Conservation (phyloP, 23 tunicate species). For the Clavelina lepadiformis region DNA sequence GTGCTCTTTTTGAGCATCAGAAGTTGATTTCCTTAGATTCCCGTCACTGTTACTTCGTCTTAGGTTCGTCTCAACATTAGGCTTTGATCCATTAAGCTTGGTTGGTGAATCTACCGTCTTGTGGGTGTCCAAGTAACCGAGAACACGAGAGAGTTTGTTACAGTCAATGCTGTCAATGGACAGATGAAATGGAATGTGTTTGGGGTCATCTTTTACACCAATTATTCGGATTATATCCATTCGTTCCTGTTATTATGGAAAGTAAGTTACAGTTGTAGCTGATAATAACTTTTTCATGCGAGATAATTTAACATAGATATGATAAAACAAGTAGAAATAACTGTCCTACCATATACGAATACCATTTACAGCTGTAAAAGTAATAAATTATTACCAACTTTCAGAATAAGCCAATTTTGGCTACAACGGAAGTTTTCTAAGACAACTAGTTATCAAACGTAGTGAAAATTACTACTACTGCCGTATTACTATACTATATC, state of each 20-base stretch:
- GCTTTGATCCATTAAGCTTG: not conserved
- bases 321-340: too few species aligned
- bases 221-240: slow-evolving; percentile 62
- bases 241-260: slow-evolving; percentile 50
- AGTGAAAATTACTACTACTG: too few species aligned
- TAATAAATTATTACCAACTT: too few species aligned
- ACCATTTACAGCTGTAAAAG: too few species aligned
- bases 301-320: too few species aligned
- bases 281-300: too few species aligned
- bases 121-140: slow-evolving; percentile 56
- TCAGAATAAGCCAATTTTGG: too few species aligned
- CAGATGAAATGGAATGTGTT: slow-evolving; percentile 5
- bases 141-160: slow-evolving; percentile 27
- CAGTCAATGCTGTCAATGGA: slow-evolving; percentile 61
- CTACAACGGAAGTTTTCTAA: too few species aligned
- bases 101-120: slow-evolving; percentile 4
- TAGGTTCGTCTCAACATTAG: slow-evolving; percentile 16
- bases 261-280: too few species aligned
- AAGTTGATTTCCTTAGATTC: slow-evolving; percentile 41
- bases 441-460: too few species aligned
- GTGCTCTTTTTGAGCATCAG: slow-evolving; percentile 70
- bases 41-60: slow-evolving; percentile 82
- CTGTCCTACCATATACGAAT: too few species aligned
- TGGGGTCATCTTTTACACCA: slow-evolving; percentile 16
- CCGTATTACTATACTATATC: too few species aligned